Percentiles rank a stretch among this genome's conserved stretches.
Evolutionary conservation across 2,113 vertebrate species (phyloP).

Genomic region (Melanocharis versteri): DNA sequence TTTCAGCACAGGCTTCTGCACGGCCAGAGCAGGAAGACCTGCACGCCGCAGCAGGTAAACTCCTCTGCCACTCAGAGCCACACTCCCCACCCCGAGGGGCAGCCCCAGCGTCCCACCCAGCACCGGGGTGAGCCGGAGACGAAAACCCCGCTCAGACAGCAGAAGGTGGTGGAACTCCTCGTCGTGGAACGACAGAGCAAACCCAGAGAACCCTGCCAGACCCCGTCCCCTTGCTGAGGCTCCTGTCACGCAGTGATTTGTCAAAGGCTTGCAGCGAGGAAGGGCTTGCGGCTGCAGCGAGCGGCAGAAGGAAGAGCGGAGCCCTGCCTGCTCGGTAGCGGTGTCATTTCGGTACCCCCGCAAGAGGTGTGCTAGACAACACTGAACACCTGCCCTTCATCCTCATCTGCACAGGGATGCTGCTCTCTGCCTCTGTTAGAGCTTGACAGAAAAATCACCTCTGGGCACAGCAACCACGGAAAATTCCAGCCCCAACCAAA

Average conservation of each 20-base stretch:
- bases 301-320: neutral
- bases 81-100: accelerated
- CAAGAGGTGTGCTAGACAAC: neutral
- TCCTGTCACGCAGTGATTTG: accelerated
- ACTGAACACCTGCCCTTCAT: neutral
- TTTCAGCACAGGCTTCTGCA: neutral
- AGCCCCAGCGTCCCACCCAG: accelerated
- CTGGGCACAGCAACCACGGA: neutral
- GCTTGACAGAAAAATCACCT: neutral
- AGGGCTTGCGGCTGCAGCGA: neutral
- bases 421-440: accelerated
- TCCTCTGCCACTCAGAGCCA: neutral
- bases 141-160: accelerated
- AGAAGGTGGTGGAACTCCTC: accelerated
- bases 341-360: neutral
- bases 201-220: neutral
- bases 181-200: accelerated
- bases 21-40: neutral
- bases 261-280: neutral
- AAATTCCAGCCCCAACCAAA: neutral
- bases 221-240: neutral
- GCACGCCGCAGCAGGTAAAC: accelerated
- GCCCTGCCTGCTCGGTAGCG: neutral
- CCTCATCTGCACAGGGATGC: neutral
- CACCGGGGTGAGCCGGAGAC: accelerated